A percentile compares a stretch with the other conserved stretches of the same genome.
Evolutionary conservation across 1,140 invertebrate genomes (phyloP).

Genomic region (Leptopilina boulardi): DNA sequence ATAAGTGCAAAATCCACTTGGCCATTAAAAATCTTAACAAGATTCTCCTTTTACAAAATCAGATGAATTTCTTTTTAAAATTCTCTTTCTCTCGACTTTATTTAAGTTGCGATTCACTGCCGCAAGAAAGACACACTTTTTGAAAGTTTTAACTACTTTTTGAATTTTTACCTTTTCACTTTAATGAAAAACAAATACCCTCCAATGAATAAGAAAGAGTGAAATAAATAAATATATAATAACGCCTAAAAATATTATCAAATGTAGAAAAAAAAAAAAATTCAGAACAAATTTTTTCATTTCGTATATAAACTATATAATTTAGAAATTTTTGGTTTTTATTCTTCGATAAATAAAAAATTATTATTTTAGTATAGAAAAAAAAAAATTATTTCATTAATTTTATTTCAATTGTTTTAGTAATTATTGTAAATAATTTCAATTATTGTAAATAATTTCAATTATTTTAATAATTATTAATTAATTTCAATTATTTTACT

Average conservation of each 20-base stretch:
- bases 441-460: no score
- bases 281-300: not conserved
- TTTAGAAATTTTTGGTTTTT: not conserved
- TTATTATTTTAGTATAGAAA: not conserved
- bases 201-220: not conserved
- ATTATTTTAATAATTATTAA: no score
- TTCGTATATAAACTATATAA: not conserved
- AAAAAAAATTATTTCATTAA: constrained; percentile 2
- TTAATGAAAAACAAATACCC: not conserved
- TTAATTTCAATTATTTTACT: no score
- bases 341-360: not conserved
- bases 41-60: not conserved
- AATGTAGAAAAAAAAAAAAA: not conserved
- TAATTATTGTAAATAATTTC: no score
- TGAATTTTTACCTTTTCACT: not conserved
- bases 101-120: not conserved
- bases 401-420: not conserved
- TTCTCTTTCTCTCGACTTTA: not conserved
- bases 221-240: not conserved
- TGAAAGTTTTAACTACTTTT: not conserved
- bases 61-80: not conserved
- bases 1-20: not conserved
- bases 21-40: constrained; percentile 4
- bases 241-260: not conserved
- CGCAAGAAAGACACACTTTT: not conserved